Evolutionary conservation across 2,113 vertebrate species (phyloP).

Genomic region (Arvicanthis niloticus): DNA sequence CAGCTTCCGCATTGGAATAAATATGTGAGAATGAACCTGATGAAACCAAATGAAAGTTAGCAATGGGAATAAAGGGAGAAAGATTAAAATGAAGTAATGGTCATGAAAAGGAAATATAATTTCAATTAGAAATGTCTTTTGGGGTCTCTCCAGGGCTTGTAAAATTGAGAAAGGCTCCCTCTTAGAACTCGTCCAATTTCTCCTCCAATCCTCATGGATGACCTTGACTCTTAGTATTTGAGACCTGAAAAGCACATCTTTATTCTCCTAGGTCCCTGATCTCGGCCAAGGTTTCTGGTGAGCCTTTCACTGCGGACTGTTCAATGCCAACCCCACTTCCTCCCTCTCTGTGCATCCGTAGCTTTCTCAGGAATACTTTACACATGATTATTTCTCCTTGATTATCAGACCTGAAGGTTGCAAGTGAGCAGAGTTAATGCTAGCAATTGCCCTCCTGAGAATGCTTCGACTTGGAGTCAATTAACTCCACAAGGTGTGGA

Average conservation of each 20-base stretch:
- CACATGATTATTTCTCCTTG: slow-evolving; percentile 45
- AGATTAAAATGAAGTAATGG: background rate
- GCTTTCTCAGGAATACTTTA: background rate
- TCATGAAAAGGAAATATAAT: background rate
- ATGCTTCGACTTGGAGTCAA: slow-evolving; percentile 49
- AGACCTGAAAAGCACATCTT: background rate
- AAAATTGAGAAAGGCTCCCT: background rate
- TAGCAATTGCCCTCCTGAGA: slow-evolving; percentile 68
- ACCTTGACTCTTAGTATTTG: background rate
- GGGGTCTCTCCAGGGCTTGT: background rate
- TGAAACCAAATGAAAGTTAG: background rate
- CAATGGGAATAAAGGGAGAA: background rate
- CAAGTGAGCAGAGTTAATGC: slow-evolving; percentile 43
- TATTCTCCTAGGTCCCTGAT: background rate
- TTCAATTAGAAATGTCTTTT: slow-evolving; percentile 18
- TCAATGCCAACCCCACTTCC: background rate
- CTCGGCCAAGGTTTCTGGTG: background rate
- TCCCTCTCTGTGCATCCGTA: slow-evolving; percentile 39
- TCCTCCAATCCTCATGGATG: too few species aligned
- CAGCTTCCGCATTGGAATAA: background rate
- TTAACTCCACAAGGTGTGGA: slow-evolving; percentile 8
- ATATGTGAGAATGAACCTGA: background rate
- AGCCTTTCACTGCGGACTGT: background rate
- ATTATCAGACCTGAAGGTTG: slow-evolving; percentile 15
- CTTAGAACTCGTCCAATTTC: background rate